Conservation (phyloP, 2,113 vertebrate species). For the Chlorodrepanis virens region DNA sequence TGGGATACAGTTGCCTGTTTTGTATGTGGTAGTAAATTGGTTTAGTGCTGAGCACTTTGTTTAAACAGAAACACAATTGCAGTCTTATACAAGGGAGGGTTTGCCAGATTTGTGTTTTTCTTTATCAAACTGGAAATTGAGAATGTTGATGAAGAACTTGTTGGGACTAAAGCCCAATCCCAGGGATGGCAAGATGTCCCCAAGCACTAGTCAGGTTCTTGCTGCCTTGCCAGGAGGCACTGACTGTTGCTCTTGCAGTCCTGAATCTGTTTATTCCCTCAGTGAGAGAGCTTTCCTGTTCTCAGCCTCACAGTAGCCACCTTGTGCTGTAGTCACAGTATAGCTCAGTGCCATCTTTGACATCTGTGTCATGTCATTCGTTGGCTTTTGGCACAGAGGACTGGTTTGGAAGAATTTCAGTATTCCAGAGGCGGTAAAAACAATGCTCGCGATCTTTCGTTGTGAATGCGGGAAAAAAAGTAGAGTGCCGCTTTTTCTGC, state of each 20-base stretch:
- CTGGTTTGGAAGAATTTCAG: not conserved
- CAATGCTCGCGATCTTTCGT: not conserved
- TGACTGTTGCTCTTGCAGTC: not conserved
- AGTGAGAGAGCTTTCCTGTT: not conserved
- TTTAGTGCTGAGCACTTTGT: not conserved
- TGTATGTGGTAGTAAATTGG: not conserved
- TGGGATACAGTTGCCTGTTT: not conserved
- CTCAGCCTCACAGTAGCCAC: not conserved
- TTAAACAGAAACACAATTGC: not conserved
- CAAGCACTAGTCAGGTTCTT: not conserved
- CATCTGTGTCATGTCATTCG: not conserved
- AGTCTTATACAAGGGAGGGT: not conserved
- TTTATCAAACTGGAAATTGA: not conserved
- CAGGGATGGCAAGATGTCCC: not conserved
- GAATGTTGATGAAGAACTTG: not conserved
- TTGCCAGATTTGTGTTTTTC: not conserved
- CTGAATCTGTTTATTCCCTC: not conserved
- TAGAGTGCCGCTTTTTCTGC: not conserved
- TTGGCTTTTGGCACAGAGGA: not conserved
- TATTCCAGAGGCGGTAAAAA: not conserved
- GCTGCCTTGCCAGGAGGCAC: not conserved
- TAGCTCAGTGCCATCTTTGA: not conserved
- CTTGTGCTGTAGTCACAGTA: not conserved
- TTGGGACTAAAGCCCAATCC: not conserved
- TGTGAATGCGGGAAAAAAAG: accelerated